A percentile compares a stretch with the other conserved stretches of the same genome.
Evolutionary conservation across 2,113 vertebrate genomes (phyloP).

Genomic region (Sebastes schlegelii): DNA sequence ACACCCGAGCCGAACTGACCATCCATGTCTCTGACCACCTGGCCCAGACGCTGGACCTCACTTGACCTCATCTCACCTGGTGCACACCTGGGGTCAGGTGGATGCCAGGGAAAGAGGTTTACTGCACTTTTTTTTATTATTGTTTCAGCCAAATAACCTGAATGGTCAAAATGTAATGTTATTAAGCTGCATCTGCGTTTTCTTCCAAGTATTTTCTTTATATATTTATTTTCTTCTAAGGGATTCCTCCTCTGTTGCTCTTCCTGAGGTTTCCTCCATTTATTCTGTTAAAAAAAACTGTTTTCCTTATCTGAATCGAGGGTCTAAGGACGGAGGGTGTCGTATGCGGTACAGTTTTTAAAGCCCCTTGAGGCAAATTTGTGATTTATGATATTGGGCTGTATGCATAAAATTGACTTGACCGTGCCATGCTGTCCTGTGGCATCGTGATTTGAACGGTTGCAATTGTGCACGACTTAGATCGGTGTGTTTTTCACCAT

Average conservation of each 20-base stretch:
- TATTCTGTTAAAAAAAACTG: background rate
- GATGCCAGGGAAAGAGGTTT: background rate
- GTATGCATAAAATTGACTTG: background rate
- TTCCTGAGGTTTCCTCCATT: background rate
- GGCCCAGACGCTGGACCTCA: slow-evolving; percentile 75
- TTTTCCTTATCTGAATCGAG: background rate
- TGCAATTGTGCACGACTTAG: background rate
- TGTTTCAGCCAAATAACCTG: background rate
- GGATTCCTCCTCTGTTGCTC: background rate
- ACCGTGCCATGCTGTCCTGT: background rate
- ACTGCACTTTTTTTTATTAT: background rate
- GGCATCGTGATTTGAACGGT: background rate
- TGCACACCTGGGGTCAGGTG: slow-evolving; percentile 57
- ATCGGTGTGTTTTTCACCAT: background rate
- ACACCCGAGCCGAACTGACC: slow-evolving; percentile 80
- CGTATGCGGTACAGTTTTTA: too few species aligned
- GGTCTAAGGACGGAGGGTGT: background rate
- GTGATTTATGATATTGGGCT: background rate
- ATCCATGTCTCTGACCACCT: slow-evolving; percentile 81
- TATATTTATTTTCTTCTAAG: background rate
- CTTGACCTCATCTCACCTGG: slow-evolving; percentile 63
- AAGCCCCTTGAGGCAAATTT: too few species aligned
- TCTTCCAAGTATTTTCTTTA: background rate
- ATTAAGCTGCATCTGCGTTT: background rate
- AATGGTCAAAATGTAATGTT: background rate